Conservation (phyloP, 1,140 invertebrate genomes). For the Zaprionus tsacasi region DNA sequence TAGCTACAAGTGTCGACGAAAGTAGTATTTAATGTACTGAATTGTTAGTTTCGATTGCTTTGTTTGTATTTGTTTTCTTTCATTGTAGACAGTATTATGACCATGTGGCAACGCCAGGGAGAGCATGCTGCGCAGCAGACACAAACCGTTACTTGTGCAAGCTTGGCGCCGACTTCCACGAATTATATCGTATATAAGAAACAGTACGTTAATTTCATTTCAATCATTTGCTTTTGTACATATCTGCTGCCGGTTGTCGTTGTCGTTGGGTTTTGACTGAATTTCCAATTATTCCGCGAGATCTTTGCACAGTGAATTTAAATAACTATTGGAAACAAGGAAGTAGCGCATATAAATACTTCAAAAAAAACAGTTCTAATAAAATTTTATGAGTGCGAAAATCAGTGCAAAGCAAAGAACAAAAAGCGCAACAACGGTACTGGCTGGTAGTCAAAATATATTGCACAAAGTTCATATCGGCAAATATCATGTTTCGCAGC, state of each 20-base stretch:
- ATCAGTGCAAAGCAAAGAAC: conserved; percentile 34
- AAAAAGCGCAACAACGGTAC: conserved; percentile 49
- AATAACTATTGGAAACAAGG: conserved; percentile 26
- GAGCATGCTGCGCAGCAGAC: conserved; percentile 18
- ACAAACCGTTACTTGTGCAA: conserved; percentile 40
- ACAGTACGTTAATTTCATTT: neutral
- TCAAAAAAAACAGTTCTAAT: conserved; percentile 34
- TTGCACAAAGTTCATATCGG: conserved; percentile 18
- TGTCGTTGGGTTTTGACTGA: conserved; percentile 14
- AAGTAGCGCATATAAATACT: conserved; percentile 65
- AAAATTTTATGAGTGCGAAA: conserved; percentile 36
- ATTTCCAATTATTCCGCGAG: conserved; percentile 14
- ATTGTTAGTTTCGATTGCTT: conserved; percentile 31
- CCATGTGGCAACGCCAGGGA: conserved; percentile 33
- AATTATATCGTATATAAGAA: conserved; percentile 25
- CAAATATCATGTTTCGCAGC: conserved; percentile 64
- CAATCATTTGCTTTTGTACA: conserved; percentile 32
- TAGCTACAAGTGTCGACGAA: conserved; percentile 27
- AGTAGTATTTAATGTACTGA: conserved; percentile 36
- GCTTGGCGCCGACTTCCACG: conserved; percentile 26
- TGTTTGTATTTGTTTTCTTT: conserved; percentile 30
- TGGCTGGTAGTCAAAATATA: conserved; percentile 13
- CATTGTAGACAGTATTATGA: neutral
- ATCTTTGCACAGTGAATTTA: conserved; percentile 27
- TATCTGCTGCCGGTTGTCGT: conserved; percentile 36